phyloP scores from a whole-genome alignment of 2,888 invertebrate genomes.

The Melipona bicolor region DNA sequence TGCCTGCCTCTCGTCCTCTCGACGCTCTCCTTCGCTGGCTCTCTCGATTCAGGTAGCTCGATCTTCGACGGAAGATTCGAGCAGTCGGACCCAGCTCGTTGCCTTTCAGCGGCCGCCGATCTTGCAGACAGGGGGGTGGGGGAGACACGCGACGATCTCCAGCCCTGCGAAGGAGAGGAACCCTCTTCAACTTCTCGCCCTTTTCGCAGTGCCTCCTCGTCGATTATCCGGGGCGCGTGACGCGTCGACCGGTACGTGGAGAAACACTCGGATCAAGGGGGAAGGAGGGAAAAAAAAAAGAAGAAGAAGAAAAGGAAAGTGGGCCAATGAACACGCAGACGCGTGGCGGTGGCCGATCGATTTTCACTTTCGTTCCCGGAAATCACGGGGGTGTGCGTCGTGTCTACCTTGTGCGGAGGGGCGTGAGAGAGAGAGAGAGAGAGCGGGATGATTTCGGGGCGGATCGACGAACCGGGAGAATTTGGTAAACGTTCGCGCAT shows the following conservation, averaged over 20 bases:
- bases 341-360: slow-evolving; percentile 61
- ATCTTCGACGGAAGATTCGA: slow-evolving; percentile 53
- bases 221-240: slow-evolving; percentile 66
- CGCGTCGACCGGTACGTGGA: slow-evolving; percentile 59
- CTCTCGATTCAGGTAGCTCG: no score
- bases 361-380: slow-evolving; percentile 69
- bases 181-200: slow-evolving; percentile 53
- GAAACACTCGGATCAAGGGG: slow-evolving; percentile 52
- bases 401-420: slow-evolving; percentile 19
- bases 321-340: slow-evolving; percentile 71
- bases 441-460: slow-evolving; percentile 21
- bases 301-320: slow-evolving; percentile 55
- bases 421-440: no score
- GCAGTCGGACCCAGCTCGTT: slow-evolving; percentile 19
- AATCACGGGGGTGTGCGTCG: slow-evolving; percentile 49
- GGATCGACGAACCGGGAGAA: slow-evolving; percentile 1
- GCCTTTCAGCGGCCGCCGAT: slow-evolving; percentile 25
- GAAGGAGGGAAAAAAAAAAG: neutral
- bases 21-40: neutral
- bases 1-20: slow-evolving; percentile 64
- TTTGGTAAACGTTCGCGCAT: slow-evolving; percentile 25
- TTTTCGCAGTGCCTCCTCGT: slow-evolving; percentile 62
- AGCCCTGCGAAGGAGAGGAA: neutral
- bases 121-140: slow-evolving; percentile 18
- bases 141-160: slow-evolving; percentile 16